Evolutionary conservation across 2,797 vertebrate species (phyloP).

Genomic region (Babyrousa celebensis): DNA sequence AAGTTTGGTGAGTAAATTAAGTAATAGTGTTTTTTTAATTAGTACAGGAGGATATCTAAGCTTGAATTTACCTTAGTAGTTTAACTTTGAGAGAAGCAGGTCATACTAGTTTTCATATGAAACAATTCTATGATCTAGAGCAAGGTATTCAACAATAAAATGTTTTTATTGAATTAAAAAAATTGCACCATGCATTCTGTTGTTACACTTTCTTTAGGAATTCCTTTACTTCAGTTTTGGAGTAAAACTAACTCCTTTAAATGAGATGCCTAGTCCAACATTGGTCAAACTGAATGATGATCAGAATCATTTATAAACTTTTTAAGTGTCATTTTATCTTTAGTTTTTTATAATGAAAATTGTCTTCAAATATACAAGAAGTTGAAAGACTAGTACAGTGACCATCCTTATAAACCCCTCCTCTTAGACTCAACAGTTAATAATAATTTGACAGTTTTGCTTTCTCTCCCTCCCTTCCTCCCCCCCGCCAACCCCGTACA

Average conservation of each 20-base stretch:
- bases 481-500: no score
- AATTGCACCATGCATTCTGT: not conserved
- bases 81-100: conserved; percentile 34
- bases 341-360: not conserved
- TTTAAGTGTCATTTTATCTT: not conserved
- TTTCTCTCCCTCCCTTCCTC: not conserved
- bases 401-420: not conserved
- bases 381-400: not conserved
- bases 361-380: not conserved
- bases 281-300: conserved; percentile 2
- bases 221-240: not conserved
- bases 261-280: not conserved
- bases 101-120: not conserved
- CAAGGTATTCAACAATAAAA: not conserved
- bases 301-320: conserved; percentile 8
- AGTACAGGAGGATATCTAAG: not conserved
- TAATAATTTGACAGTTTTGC: not conserved
- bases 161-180: not conserved
- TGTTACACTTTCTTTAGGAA: not conserved
- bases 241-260: not conserved
- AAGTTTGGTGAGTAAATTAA: not conserved
- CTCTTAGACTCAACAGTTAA: not conserved
- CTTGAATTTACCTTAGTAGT: conserved; percentile 6
- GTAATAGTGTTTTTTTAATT: not conserved
- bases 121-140: not conserved